phyloP scores from a whole-genome alignment of 2,888 invertebrate genomes.

The Augiades crinisus region DNA sequence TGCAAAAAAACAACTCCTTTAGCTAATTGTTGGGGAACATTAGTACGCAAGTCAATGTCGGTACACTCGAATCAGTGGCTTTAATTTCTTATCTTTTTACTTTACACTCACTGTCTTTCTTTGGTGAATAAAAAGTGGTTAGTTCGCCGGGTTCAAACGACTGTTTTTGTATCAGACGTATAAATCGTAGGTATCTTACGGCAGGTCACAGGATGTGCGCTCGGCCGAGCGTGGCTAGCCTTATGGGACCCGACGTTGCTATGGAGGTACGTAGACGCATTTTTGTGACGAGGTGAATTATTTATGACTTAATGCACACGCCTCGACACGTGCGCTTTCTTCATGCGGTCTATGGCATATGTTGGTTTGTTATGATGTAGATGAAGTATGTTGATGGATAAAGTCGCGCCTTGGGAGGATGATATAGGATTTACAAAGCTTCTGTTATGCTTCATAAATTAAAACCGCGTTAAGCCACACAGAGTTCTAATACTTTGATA shows the following conservation, averaged over 20 bases:
- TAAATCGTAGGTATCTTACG: slow-evolving; percentile 32
- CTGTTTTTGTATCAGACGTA: slow-evolving; percentile 9
- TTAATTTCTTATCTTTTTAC: background rate
- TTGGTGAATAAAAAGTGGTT: slow-evolving; percentile 6
- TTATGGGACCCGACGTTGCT: slow-evolving; percentile 40
- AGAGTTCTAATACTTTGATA: no score
- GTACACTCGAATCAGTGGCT: no score
- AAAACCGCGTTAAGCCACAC: no score
- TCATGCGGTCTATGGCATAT: no score
- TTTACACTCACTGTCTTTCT: background rate
- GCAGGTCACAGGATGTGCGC: slow-evolving; percentile 57
- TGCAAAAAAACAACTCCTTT: no score
- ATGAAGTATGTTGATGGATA: no score
- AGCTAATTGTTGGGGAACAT: no score
- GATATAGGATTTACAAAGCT: no score
- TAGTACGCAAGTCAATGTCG: no score
- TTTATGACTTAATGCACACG: slow-evolving; percentile 31
- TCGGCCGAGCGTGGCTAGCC: slow-evolving; percentile 53
- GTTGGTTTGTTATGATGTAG: no score
- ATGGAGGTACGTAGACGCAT: slow-evolving; percentile 19
- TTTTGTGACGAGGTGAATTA: slow-evolving; percentile 27
- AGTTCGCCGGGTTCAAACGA: slow-evolving; percentile 15
- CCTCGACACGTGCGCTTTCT: slow-evolving; percentile 19
- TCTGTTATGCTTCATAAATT: no score
- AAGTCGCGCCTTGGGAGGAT: no score